These are phyloP conservation scores for Aldabrachelys gigantea DNA, from an alignment of 2,113 vertebrate species.

Conservation along the genomic window DNA sequence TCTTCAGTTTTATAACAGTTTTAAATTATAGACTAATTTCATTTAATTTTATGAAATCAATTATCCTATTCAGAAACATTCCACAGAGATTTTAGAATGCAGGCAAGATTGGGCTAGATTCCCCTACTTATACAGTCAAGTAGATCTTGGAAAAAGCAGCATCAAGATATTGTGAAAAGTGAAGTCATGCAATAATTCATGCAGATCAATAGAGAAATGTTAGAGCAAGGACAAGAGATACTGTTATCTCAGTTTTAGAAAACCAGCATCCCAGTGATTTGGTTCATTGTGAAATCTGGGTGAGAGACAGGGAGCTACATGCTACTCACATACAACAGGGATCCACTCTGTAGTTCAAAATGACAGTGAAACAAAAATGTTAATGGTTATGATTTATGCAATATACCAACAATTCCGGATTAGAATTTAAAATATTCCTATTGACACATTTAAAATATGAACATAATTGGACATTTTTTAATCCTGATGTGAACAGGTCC, in stretches of 20 bases:
- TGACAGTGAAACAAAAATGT: conserved; percentile 72
- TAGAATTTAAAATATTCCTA: not conserved
- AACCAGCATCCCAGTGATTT: not conserved
- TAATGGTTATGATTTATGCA: conserved; percentile 61
- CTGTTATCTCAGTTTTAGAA: conserved; percentile 16
- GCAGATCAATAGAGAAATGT: conserved; percentile 33
- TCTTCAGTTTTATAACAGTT: not conserved
- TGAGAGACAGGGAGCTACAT: conserved; percentile 58
- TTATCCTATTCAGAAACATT: not conserved
- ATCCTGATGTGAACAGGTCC: fast-evolving
- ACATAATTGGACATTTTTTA: not conserved
- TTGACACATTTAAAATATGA: not conserved
- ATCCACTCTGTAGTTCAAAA: conserved; percentile 82
- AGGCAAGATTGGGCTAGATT: fast-evolving
- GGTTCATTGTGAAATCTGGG: not conserved
- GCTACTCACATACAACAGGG: conserved; percentile 89
- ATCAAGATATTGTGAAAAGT: not conserved
- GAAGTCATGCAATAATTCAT: conserved; percentile 77
- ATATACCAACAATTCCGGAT: not conserved
- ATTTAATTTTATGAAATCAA: not conserved
- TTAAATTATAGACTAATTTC: fast-evolving
- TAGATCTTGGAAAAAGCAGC: conserved; percentile 67
- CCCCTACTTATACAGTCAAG: not conserved
- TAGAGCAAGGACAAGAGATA: not conserved
- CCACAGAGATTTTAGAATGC: not conserved